Evolutionary conservation across 2,113 vertebrate species (phyloP).

Genomic region (Epinephelus cyanopodus): DNA sequence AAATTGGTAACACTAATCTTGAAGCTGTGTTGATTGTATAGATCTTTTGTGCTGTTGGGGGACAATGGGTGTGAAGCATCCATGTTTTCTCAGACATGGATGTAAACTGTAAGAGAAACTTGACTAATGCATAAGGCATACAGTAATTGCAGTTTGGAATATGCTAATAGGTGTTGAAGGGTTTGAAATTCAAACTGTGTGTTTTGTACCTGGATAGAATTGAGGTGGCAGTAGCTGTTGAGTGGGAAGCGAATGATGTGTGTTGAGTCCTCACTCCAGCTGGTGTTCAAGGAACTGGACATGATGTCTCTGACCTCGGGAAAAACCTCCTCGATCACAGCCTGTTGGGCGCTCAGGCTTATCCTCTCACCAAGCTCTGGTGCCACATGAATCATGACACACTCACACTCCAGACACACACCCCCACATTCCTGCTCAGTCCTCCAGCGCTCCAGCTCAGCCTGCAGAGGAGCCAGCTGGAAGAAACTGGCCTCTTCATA

Average conservation of each 20-base stretch:
- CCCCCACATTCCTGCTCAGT: conserved; percentile 86
- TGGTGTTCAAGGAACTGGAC: conserved; percentile 88
- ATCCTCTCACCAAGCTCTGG: conserved; percentile 94
- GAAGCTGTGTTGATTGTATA: no score
- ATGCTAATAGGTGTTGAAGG: no score
- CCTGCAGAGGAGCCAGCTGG: conserved; percentile 92
- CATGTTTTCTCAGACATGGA: no score
- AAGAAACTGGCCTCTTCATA: conserved; percentile 97
- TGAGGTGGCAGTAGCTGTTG: conserved; percentile 91
- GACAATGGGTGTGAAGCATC: no score
- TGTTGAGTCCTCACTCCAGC: conserved; percentile 85
- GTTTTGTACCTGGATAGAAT: conserved; percentile 72
- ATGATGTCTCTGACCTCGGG: conserved; percentile 92
- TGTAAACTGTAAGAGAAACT: no score
- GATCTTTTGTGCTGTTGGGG: no score
- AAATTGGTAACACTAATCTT: no score
- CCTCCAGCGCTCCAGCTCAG: conserved; percentile 93
- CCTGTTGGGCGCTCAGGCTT: conserved; percentile 89
- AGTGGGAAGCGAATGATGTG: conserved; percentile 93
- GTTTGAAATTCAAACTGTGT: neutral
- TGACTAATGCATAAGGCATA: no score
- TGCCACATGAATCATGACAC: conserved; percentile 92
- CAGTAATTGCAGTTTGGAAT: no score
- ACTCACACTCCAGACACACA: conserved; percentile 89
- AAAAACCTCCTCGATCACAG: conserved; percentile 93